Percentiles rank a stretch among this genome's conserved stretches.
These are phyloP conservation scores for Vombatus ursinus DNA, from an alignment of 2,113 vertebrate genomes.

Conservation along the genomic window DNA sequence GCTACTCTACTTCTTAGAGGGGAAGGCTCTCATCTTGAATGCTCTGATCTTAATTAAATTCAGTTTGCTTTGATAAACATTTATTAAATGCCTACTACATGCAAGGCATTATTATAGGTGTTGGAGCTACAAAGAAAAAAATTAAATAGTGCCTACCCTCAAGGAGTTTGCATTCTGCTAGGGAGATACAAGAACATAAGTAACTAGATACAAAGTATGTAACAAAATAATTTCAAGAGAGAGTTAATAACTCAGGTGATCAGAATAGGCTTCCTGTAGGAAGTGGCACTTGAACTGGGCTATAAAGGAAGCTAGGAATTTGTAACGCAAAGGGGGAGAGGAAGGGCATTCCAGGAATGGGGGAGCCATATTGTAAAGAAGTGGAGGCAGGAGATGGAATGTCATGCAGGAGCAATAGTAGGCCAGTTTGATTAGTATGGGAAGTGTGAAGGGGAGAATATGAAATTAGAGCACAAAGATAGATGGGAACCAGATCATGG, in stretches of 20 bases:
- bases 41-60: background rate
- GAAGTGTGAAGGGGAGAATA: background rate
- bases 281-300: background rate
- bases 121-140: background rate
- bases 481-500: background rate
- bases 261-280: background rate
- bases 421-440: background rate
- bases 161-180: background rate
- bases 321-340: background rate
- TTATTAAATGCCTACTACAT: background rate
- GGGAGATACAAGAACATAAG: background rate
- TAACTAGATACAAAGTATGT: background rate
- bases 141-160: background rate
- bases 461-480: background rate
- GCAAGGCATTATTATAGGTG: background rate
- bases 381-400: background rate
- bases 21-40: background rate
- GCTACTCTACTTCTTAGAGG: constrained; percentile 7
- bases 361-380: background rate
- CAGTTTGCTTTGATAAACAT: background rate
- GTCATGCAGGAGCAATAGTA: background rate
- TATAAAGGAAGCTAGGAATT: background rate
- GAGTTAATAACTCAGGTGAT: background rate
- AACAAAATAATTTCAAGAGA: background rate
- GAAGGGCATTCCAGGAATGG: background rate